Evolutionary conservation across 2,797 vertebrate species (phyloP).

Genomic region (Lemur catta): DNA sequence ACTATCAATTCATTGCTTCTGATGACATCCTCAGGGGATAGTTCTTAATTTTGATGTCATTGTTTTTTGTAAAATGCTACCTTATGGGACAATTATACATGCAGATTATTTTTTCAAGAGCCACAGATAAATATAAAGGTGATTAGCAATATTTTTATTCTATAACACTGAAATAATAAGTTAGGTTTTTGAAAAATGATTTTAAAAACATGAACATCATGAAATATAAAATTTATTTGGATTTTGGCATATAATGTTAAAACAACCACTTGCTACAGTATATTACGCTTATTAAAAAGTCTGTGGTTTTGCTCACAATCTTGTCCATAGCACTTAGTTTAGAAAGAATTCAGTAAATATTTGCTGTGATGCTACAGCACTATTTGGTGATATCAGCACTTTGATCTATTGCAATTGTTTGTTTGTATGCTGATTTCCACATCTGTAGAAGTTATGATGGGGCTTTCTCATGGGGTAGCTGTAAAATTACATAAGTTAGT

Average conservation of each 20-base stretch:
- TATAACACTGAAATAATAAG: slow-evolving; percentile 16
- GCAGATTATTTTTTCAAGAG: not conserved
- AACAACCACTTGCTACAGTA: not conserved
- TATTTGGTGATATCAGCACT: not conserved
- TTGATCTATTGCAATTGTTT: rapidly evolving
- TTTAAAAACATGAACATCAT: not conserved
- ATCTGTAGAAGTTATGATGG: not conserved
- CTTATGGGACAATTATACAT: not conserved
- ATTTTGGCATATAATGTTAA: not conserved
- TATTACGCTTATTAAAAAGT: not conserved
- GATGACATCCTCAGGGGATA: not conserved
- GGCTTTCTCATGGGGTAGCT: rapidly evolving
- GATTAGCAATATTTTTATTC: slow-evolving; percentile 15
- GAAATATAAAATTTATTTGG: not conserved
- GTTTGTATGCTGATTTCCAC: not conserved
- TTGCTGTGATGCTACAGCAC: rapidly evolving
- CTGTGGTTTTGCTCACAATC: not conserved
- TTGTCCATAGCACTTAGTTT: rapidly evolving
- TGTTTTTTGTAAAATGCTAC: slow-evolving; percentile 4
- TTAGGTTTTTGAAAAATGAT: not conserved
- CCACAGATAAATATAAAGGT: slow-evolving; percentile 37
- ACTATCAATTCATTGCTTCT: not conserved
- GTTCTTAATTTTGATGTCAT: not conserved
- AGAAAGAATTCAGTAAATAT: rapidly evolving
- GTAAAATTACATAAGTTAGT: too few relatives aligned